These are phyloP conservation scores for Euclidia mi DNA, from an alignment of 2,888 invertebrate species.

Conservation along the genomic window DNA sequence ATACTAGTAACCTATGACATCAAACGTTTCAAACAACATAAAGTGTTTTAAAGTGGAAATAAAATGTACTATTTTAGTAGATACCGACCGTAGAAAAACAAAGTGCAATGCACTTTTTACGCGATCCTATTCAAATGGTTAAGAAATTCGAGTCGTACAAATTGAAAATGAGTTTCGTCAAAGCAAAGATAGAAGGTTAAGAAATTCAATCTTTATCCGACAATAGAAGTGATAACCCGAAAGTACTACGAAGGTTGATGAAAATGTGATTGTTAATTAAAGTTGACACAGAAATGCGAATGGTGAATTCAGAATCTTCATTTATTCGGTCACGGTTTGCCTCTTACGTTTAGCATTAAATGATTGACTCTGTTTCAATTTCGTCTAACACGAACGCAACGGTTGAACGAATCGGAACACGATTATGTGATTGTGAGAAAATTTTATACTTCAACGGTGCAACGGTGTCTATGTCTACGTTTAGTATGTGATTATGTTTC, in stretches of 20 bases:
- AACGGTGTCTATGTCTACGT: constrained; percentile 74
- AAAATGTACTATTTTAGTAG: constrained; percentile 43
- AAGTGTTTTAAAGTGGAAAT: constrained; percentile 46
- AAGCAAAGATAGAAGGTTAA: constrained; percentile 74
- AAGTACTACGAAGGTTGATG: constrained; percentile 81
- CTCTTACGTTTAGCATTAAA: constrained; percentile 88
- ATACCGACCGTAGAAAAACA: constrained; percentile 57
- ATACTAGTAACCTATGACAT: constrained; percentile 66
- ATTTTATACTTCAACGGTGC: constrained; percentile 80
- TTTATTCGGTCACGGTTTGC: constrained; percentile 88
- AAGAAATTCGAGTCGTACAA: constrained; percentile 71
- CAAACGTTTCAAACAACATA: constrained; percentile 58
- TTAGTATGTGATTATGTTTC: constrained; percentile 83
- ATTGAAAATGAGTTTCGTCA: constrained; percentile 73
- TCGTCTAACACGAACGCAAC: constrained; percentile 86
- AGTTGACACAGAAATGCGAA: constrained; percentile 88
- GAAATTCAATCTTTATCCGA: constrained; percentile 81
- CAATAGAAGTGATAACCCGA: constrained; percentile 81
- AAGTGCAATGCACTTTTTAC: constrained; percentile 57
- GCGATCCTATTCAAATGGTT: constrained; percentile 60
- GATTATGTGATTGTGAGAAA: constrained; percentile 89
- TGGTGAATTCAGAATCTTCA: constrained; percentile 87
- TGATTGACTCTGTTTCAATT: constrained; percentile 90
- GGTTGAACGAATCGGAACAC: constrained; percentile 88
- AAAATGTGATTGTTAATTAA: constrained; percentile 89